These are phyloP conservation scores for Poeciliopsis turneri DNA, from an alignment of 2,797 vertebrate species.

Conservation along the genomic window DNA sequence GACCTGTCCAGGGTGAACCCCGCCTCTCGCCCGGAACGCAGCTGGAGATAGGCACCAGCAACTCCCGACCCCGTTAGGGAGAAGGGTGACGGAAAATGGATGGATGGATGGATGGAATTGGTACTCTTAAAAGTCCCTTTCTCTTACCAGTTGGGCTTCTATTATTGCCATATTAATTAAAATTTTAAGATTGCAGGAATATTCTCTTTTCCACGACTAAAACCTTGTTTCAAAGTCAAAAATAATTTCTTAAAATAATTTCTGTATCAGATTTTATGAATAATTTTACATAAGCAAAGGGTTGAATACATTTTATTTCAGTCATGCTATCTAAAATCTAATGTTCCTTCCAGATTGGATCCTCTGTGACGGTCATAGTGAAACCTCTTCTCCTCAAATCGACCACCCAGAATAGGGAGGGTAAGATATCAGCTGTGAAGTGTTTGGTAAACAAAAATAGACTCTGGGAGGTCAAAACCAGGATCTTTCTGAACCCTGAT, in stretches of 20 bases:
- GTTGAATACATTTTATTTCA: neutral
- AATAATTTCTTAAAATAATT: neutral
- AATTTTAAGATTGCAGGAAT: neutral
- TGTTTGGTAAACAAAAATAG: slow-evolving; percentile 19
- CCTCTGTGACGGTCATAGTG: neutral
- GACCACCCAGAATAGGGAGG: slow-evolving; percentile 15
- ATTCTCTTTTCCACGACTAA: neutral
- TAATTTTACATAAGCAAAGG: neutral
- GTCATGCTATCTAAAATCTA: neutral
- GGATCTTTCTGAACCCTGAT: neutral
- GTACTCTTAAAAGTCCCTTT: neutral
- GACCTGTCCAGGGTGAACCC: no score
- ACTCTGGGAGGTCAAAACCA: neutral
- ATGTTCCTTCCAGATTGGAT: slow-evolving; percentile 1
- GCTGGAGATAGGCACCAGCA: no score
- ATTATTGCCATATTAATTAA: neutral
- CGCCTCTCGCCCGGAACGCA: no score
- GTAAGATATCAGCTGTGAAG: slow-evolving; percentile 22
- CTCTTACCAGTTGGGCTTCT: neutral
- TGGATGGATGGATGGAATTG: no score
- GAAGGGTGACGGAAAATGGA: no score
- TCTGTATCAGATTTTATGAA: neutral
- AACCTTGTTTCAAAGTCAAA: neutral
- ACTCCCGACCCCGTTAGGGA: no score
- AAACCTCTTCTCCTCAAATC: neutral